phyloP scores from a whole-genome alignment of 2,113 vertebrate species.

The Daubentonia madagascariensis region DNA sequence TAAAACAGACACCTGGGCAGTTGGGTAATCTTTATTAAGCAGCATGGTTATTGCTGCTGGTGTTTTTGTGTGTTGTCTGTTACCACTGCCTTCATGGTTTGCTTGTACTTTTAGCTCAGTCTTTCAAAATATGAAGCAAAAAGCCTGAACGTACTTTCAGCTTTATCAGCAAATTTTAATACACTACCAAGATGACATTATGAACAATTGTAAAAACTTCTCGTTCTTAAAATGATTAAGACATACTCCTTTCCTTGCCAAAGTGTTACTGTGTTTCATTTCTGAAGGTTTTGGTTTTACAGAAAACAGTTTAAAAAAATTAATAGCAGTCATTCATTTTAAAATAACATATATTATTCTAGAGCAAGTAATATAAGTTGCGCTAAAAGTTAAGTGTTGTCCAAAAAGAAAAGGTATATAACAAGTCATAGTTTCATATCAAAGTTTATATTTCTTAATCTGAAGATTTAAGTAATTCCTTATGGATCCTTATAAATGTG shows the following conservation, averaged over 20 bases:
- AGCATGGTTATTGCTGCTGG: background rate
- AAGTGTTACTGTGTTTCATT: background rate
- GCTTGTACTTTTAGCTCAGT: background rate
- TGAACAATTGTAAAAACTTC: background rate
- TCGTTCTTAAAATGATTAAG: background rate
- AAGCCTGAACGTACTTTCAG: background rate
- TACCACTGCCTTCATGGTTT: background rate
- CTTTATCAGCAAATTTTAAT: background rate
- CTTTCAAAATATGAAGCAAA: background rate
- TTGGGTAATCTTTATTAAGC: background rate
- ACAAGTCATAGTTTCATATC: background rate
- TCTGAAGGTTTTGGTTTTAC: constrained; percentile 18
- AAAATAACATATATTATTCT: background rate
- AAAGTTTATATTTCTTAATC: background rate
- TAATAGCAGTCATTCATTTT: background rate
- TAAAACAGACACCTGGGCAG: background rate
- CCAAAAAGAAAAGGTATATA: background rate
- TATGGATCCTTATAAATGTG: background rate
- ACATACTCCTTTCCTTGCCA: background rate
- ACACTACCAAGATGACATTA: background rate
- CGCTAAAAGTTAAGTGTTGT: background rate
- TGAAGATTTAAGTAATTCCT: background rate
- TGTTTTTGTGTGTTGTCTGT: background rate
- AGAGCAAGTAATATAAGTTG: background rate
- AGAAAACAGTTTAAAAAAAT: background rate